Conservation (phyloP, 2,113 vertebrate species). For the Morone chrysops region DNA sequence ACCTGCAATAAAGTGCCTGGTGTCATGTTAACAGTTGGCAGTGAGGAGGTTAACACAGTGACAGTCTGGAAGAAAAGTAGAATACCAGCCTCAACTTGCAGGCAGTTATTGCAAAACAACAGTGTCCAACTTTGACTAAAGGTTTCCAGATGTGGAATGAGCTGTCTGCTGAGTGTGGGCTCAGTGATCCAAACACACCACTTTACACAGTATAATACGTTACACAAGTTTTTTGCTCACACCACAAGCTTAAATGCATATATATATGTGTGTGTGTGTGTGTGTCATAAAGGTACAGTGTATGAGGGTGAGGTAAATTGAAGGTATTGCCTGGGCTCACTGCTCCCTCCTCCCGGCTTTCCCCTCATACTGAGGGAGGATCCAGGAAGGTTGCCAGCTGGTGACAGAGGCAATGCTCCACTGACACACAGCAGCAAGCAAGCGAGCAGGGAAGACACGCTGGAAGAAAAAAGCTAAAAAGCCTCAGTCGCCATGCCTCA, state of each 20-base stretch:
- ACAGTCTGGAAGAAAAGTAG: constrained; percentile 23
- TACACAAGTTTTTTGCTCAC: background rate
- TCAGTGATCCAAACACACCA: background rate
- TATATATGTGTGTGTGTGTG: no score
- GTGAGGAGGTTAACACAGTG: constrained; percentile 26
- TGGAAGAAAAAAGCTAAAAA: constrained; percentile 44
- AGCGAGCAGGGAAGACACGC: constrained; percentile 52
- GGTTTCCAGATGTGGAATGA: constrained; percentile 78
- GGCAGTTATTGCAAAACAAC: constrained; percentile 66
- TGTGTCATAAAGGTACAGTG: background rate
- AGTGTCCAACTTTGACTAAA: constrained; percentile 64
- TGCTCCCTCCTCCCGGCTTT: constrained; percentile 55
- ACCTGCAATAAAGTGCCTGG: background rate
- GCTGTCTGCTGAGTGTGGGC: constrained; percentile 3
- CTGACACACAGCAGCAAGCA: constrained; percentile 55
- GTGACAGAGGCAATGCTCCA: constrained; percentile 73
- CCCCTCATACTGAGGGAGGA: constrained; percentile 73
- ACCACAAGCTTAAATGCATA: background rate
- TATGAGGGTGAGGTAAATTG: background rate
- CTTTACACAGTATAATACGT: background rate
- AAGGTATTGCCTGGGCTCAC: constrained; percentile 34
- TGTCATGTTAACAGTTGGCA: background rate
- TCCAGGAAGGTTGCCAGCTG: constrained; percentile 77
- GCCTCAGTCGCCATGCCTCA: constrained; percentile 73
- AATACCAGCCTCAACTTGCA: constrained; percentile 53